Percentiles rank a stretch among this genome's conserved stretches.
Conservation (phyloP, 2,113 vertebrate species). For the Pyrgilauda ruficollis region DNA sequence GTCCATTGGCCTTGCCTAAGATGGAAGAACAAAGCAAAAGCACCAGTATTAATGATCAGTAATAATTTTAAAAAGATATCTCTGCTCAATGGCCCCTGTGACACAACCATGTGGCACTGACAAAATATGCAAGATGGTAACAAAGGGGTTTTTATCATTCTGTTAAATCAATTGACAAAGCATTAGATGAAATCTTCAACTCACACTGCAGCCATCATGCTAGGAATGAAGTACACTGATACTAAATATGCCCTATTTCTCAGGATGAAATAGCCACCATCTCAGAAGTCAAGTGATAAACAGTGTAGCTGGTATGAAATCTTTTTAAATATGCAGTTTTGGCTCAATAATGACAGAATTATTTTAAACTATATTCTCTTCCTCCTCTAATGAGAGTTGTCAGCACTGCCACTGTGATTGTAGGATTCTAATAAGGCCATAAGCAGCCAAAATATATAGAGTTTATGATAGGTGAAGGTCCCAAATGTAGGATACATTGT, state of each 20-base stretch:
- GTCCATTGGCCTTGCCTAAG: slow-evolving; percentile 91
- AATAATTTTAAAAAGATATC: not conserved
- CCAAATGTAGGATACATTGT: not conserved
- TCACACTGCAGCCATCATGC: fast-evolving
- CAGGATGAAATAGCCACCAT: not conserved
- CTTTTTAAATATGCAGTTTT: not conserved
- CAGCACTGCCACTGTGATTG: not conserved
- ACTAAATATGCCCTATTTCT: not conserved
- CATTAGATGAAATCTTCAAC: not conserved
- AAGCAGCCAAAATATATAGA: not conserved
- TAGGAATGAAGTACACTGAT: not conserved
- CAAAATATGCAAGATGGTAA: not conserved
- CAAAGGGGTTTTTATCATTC: not conserved
- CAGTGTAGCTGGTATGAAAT: not conserved
- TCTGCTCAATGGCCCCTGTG: not conserved
- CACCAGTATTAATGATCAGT: not conserved
- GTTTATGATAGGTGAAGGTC: not conserved
- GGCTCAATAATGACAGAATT: not conserved
- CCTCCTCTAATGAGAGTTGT: not conserved
- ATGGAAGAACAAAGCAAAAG: slow-evolving; percentile 38
- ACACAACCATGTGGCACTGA: not conserved
- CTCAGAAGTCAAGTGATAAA: not conserved
- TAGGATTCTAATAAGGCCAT: not conserved
- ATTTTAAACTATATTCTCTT: not conserved
- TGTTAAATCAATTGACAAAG: not conserved